Base-by-base conservation (phyloP, 2,797 vertebrate genomes). In the Loris lydekkerianus region DNA sequence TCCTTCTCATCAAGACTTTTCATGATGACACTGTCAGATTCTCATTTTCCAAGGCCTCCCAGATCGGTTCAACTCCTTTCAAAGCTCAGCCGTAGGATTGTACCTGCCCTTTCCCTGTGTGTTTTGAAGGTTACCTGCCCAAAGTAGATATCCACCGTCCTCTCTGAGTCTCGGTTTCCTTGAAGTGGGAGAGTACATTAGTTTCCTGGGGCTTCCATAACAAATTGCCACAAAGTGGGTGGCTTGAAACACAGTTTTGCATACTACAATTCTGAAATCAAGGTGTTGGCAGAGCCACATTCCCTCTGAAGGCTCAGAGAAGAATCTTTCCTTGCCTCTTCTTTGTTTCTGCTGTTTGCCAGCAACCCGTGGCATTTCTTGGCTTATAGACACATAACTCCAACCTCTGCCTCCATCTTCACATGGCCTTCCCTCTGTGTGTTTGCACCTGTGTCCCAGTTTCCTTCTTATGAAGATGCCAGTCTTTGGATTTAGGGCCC, bases 1-100 rank as follows among this genome's bases (percentile, higher is more conserved):
- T 95, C 72, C 91, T 93, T 67, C 78, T 20, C 63, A 53, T 56
- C 60, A 25, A 63, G 91, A 56, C 43, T 82, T 65, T 73, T 72
- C 53, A 10, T 0, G 27, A 69, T 78, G 21, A 29, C 67, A 86
- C 13, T 4, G 63, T 25, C 78, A 70, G 84, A 77, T 9, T 17
- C 2, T 34, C 2, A 0, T 37, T 67, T 40, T 17, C 5, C 0
- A 78, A 65, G 70, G 89, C 75, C 60, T 80, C 53, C 53, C 63
- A 17, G 31, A 10, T 31, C 2, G 0, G 34, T 63, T 67, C 27
- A 1, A 18, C 6, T 9, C 43, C 53, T 49, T 61, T 34, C 40
- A 25, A 40, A 69, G 69, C 34, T 70, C 89, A 56, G 43, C 61
- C 23, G 6, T 46, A n/a, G 80, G 58, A 29, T 13, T 0, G 0